Conservation (phyloP, 2,797 vertebrate genomes). For the Semotilus atromaculatus region DNA sequence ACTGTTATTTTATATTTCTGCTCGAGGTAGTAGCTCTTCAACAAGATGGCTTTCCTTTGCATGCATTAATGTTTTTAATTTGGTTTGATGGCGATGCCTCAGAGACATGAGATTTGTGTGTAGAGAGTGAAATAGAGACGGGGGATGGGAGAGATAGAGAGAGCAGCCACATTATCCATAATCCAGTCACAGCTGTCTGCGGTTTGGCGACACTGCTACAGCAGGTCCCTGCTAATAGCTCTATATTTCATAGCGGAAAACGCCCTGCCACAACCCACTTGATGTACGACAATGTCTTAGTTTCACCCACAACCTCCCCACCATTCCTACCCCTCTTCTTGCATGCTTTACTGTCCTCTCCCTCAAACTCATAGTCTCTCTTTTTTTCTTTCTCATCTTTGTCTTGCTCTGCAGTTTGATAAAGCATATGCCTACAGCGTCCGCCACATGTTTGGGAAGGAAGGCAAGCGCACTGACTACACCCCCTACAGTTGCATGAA, state of each 20-base stretch:
- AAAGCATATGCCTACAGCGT: constrained; percentile 96
- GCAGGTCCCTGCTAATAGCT: constrained; percentile 74
- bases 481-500: constrained; percentile 99
- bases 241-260: constrained; percentile 75
- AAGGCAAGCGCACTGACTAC: constrained; percentile 96
- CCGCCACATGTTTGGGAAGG: constrained; percentile 96
- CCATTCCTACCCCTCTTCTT: constrained; percentile 37
- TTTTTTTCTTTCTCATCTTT: constrained; percentile 59
- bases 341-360: constrained; percentile 33
- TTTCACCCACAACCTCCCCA: constrained; percentile 71
- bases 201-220: constrained; percentile 71
- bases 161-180: constrained; percentile 65
- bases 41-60: constrained; percentile 5
- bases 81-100: constrained; percentile 31
- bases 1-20: neutral
- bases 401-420: constrained; percentile 89
- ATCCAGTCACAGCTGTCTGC: constrained; percentile 72
- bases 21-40: constrained; percentile 6
- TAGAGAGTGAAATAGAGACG: constrained; percentile 18
- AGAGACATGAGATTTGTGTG: constrained; percentile 29
- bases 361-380: constrained; percentile 63
- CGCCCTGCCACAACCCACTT: constrained; percentile 69
- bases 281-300: constrained; percentile 71
- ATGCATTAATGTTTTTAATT: constrained; percentile 25
- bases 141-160: neutral